phyloP scores from a whole-genome alignment of 1,140 invertebrate species.

The Metaphire vulgaris region DNA sequence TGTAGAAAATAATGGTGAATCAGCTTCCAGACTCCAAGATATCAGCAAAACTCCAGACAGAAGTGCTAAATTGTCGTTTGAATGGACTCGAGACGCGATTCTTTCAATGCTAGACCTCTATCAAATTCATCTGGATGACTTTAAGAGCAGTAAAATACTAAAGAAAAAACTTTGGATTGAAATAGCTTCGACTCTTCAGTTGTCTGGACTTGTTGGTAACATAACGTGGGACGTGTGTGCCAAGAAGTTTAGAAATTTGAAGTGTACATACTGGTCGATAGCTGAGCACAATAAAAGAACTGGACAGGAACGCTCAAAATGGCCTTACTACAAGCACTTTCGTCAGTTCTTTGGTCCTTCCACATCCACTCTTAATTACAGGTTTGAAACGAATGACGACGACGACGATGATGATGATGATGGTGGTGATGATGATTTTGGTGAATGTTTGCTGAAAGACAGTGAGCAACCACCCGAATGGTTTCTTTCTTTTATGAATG shows the following conservation, averaged over 20 bases:
- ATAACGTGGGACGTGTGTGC: background rate
- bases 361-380: background rate
- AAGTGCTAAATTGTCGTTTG: background rate
- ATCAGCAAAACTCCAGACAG: background rate
- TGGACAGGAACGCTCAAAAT: background rate
- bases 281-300: background rate
- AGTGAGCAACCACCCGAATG: background rate
- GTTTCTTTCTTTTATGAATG: background rate
- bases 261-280: background rate
- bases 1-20: background rate
- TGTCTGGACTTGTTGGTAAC: background rate
- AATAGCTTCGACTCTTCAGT: background rate
- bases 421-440: background rate
- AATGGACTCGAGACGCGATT: background rate
- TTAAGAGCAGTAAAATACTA: background rate
- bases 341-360: background rate
- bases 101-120: background rate
- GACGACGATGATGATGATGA: too few relatives aligned
- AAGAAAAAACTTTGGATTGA: background rate
- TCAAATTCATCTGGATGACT: background rate
- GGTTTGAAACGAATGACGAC: too few relatives aligned
- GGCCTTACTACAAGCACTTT: background rate
- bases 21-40: background rate
- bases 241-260: background rate
- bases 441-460: background rate